Conservation (phyloP, 2,888 invertebrate genomes). For the Philereme transversata region DNA sequence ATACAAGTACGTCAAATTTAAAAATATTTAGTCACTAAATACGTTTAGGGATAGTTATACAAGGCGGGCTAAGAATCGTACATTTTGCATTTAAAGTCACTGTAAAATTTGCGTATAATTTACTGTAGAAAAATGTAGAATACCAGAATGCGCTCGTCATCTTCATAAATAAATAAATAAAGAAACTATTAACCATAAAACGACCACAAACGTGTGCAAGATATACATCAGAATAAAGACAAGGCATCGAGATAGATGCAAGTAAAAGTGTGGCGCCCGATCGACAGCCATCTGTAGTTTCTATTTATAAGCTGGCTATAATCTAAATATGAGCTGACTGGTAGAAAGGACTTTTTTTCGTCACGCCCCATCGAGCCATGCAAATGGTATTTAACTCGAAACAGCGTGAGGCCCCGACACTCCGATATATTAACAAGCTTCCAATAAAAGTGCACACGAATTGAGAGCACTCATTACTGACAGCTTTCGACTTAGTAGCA, state of each 20-base stretch:
- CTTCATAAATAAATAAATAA: slow-evolving; percentile 9
- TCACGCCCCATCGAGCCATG: slow-evolving; percentile 59
- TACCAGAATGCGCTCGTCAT: background rate
- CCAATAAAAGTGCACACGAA: slow-evolving; percentile 60
- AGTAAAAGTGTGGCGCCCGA: slow-evolving; percentile 76
- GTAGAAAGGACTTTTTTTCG: slow-evolving; percentile 51
- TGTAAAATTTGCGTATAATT: no score
- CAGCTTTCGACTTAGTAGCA: slow-evolving; percentile 56
- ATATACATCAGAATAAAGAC: slow-evolving; percentile 66
- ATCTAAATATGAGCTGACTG: slow-evolving; percentile 66
- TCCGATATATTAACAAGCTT: slow-evolving; percentile 61
- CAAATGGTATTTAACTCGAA: slow-evolving; percentile 66
- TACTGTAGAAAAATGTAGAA: background rate
- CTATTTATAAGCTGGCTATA: no score
- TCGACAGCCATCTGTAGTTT: slow-evolving; percentile 61
- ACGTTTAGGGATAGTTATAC: no score
- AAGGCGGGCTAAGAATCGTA: no score
- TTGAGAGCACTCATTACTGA: slow-evolving; percentile 56
- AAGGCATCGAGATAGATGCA: slow-evolving; percentile 60
- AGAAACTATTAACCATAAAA: slow-evolving; percentile 41
- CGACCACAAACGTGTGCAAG: slow-evolving; percentile 53
- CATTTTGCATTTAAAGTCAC: no score
- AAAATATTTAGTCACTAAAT: no score
- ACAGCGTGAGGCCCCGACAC: slow-evolving; percentile 63
- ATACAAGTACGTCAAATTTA: no score